Conservation (phyloP, 2,888 invertebrate genomes). For the Xanthia togata region DNA sequence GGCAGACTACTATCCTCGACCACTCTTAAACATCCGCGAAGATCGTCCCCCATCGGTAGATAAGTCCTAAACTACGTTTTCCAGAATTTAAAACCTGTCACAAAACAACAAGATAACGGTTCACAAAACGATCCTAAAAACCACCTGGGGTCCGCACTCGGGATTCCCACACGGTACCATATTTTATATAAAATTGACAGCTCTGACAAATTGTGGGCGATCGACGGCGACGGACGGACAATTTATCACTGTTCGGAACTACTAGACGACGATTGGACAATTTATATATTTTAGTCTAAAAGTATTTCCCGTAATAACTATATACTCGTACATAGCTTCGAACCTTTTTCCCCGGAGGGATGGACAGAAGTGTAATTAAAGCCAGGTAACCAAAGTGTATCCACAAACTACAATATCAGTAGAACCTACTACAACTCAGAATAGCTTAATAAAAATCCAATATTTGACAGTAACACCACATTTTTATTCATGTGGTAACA, state of each 20-base stretch:
- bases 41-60: not conserved
- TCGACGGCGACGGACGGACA: slow-evolving; percentile 8
- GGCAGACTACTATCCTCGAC: not conserved
- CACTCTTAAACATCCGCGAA: not conserved
- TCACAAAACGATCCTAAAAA: slow-evolving; percentile 21
- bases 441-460: too few relatives aligned
- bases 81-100: slow-evolving; percentile 33
- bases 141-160: slow-evolving; percentile 33
- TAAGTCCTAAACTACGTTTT: too few relatives aligned
- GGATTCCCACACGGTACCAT: slow-evolving; percentile 36
- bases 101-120: slow-evolving; percentile 39
- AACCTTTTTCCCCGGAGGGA: not conserved
- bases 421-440: too few relatives aligned
- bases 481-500: too few relatives aligned
- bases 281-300: slow-evolving; percentile 6
- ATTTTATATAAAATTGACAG: slow-evolving; percentile 53
- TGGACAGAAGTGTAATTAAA: not conserved
- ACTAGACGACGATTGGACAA: slow-evolving; percentile 27
- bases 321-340: too few relatives aligned
- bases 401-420: not conserved
- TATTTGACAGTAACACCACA: too few relatives aligned
- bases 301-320: not conserved
- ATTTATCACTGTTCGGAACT: slow-evolving; percentile 37
- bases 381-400: not conserved
- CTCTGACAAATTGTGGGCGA: slow-evolving; percentile 39